Percentiles rank a stretch among this genome's conserved stretches.
These are phyloP conservation scores for Equus quagga DNA, from an alignment of 2,113 vertebrate species.

Conservation along the genomic window DNA sequence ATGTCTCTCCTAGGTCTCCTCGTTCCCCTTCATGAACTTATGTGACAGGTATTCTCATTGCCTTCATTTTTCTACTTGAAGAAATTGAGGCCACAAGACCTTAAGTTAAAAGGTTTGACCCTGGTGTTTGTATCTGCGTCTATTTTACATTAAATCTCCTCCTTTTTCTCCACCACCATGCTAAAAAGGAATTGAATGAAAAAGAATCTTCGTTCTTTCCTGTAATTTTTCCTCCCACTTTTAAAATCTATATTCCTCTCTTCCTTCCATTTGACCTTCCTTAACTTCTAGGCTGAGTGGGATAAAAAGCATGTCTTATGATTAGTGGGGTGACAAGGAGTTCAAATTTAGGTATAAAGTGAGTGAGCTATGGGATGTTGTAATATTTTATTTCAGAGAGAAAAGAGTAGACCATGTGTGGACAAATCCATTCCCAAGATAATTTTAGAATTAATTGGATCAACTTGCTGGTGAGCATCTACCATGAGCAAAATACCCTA, in stretches of 20 bases:
- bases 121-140: background rate
- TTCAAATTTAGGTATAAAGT: background rate
- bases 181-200: background rate
- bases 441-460: constrained; percentile 47
- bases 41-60: background rate
- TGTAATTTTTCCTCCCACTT: background rate
- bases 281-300: background rate
- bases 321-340: background rate
- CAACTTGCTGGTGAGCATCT: background rate
- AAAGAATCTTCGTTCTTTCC: background rate
- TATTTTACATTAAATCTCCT: background rate
- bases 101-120: background rate
- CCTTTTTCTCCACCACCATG: background rate
- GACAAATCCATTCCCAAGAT: background rate
- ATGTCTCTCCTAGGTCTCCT: background rate
- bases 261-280: background rate
- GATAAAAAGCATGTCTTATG: constrained; percentile 7
- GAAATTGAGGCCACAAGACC: background rate
- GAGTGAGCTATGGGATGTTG: background rate
- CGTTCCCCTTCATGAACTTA: background rate
- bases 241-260: background rate
- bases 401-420: background rate
- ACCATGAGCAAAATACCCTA: background rate
- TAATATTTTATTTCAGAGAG: background rate
- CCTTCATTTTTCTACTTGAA: background rate